These are phyloP conservation scores for Megaleporinus macrocephalus DNA, from an alignment of 2,113 vertebrate genomes.

Conservation along the genomic window DNA sequence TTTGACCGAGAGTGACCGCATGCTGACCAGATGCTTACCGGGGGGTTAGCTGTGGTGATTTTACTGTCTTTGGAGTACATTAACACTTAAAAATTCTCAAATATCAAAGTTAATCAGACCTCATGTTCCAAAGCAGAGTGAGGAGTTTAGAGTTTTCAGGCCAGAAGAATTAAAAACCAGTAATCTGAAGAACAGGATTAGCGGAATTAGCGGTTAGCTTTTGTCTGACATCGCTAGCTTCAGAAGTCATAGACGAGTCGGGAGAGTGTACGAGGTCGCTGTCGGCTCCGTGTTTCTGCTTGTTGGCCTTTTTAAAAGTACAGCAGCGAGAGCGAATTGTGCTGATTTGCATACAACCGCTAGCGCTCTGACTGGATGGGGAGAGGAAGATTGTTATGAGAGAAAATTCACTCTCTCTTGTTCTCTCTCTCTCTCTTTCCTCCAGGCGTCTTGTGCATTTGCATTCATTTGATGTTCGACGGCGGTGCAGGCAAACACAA, in stretches of 20 bases:
- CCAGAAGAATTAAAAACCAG: background rate
- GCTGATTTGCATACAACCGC: background rate
- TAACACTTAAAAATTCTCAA: too few species aligned
- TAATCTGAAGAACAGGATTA: background rate
- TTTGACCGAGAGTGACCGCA: too few species aligned
- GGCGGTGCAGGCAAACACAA: background rate
- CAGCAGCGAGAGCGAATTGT: slow-evolving; percentile 3
- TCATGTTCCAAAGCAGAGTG: too few species aligned
- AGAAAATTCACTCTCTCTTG: background rate
- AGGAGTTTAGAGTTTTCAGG: background rate
- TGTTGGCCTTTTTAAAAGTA: background rate
- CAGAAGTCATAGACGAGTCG: background rate
- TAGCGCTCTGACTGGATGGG: background rate
- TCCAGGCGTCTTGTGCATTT: background rate
- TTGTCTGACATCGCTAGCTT: background rate
- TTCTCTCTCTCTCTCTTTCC: background rate
- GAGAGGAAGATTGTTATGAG: background rate
- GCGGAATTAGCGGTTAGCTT: background rate
- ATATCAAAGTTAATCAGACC: too few species aligned
- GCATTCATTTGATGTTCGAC: slow-evolving; percentile 6
- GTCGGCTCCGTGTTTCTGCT: background rate
- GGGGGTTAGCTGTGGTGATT: too few species aligned
- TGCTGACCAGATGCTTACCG: too few species aligned
- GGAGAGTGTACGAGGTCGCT: background rate
- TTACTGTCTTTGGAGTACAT: too few species aligned